Evolutionary conservation across 2,797 vertebrate genomes (phyloP), one percentile per base, ranked within the genome.

Genomic region (Sardinella longiceps): DNA sequence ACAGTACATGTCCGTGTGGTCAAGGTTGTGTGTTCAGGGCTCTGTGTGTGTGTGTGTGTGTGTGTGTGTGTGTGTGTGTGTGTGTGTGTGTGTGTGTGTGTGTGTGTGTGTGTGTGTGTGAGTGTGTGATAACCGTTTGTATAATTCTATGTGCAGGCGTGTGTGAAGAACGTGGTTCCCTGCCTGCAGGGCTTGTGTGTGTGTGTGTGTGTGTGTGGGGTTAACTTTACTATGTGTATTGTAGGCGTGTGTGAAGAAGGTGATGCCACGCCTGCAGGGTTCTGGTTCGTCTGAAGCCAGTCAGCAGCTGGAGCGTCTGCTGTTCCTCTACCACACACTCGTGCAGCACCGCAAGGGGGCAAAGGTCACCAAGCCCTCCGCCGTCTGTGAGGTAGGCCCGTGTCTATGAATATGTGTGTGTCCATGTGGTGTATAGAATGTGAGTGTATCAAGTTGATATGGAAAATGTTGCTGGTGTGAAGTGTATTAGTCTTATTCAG

Each of bases 231-330:
- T 20, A 3, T 70, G 3, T 70, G 15, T 53, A 18, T 53, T 53
- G 51, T 20, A 56, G 53, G 53, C 20, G 3, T 56, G 92, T 5
- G 88, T 97, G 11, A 81, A 91, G 84, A 92, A 96, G 80, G 91
- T 98, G 37, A 90, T 94, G 37, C 89, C 18, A 14, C 92, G 92
- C 82, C 80, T 96, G 83, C 94, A 89, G 20, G 87, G 70, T 5
- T 85, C 80, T 2, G 92, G 93, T 12, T 86, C 86, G 2, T 84
- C 10, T 0, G 83, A 90, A 81, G 93, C 90, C 58, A 94, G 94
- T 9, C 95, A 97, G 83, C 97, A 99, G 89, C 93, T 98, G 56
- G 95, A 97, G 92, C 96, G 95, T 86, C 88, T 98, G 88, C 92
- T 99, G 88, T 96, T 95, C 74, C 91, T 95, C 20, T 95, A 96